Conservation (phyloP, 2,888 invertebrate genomes). For the Drosophila silvestris region DNA sequence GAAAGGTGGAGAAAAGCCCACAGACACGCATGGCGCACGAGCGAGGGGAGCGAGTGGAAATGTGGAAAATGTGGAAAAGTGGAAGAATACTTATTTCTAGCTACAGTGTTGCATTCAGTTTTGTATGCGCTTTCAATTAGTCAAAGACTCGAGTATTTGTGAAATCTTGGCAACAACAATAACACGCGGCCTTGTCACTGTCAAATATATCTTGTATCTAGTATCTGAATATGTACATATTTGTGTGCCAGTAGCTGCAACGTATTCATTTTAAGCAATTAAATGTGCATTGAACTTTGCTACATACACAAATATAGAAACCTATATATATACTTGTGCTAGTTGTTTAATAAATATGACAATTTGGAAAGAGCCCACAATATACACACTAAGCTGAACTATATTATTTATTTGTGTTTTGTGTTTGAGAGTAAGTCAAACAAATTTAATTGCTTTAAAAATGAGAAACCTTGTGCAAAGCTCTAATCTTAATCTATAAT, state of each 20-base stretch:
- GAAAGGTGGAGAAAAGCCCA: slow-evolving; percentile 75
- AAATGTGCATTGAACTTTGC: slow-evolving; percentile 58
- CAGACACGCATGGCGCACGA: neutral
- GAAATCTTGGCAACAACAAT: slow-evolving; percentile 42
- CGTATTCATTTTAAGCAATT: slow-evolving; percentile 40
- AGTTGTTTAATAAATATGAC: neutral
- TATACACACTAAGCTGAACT: neutral
- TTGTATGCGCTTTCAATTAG: slow-evolving; percentile 40
- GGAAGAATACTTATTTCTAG: slow-evolving; percentile 31
- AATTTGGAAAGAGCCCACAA: neutral
- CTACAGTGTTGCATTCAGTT: slow-evolving; percentile 42
- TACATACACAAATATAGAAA: slow-evolving; percentile 1
- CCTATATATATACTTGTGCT: neutral
- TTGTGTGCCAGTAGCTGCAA: neutral
- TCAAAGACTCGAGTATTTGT: slow-evolving; percentile 32
- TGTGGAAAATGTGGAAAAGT: neutral
- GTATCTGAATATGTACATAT: slow-evolving; percentile 19
- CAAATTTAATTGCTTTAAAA: neutral
- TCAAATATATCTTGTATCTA: slow-evolving; percentile 24
- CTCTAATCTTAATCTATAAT: neutral
- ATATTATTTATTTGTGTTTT: neutral
- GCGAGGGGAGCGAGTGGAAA: neutral
- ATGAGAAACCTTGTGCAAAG: neutral
- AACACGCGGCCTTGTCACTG: slow-evolving; percentile 39
- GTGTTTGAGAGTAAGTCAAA: neutral